Base-by-base conservation (phyloP, 1,140 invertebrate species). In the Calycopis cecrops region DNA sequence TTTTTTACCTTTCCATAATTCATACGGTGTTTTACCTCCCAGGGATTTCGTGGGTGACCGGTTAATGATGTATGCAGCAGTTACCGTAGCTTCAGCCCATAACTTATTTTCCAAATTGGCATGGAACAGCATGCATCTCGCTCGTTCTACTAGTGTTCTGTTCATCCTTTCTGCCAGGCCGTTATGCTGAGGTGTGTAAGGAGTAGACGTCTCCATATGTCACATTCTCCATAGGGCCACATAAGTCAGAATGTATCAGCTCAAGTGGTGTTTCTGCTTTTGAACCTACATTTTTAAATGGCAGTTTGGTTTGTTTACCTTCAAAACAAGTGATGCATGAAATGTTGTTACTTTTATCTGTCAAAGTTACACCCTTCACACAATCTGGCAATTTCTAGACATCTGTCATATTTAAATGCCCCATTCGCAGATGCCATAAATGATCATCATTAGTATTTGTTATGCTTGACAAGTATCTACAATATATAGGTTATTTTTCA, bases 381-480 rank as follows among this genome's bases (percentile, higher is more conserved):
- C 52, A 60, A 12, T 4, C 17, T 0, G 63, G 52, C 18, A 59
- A 33, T 17, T 60, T 65, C 11, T 52, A 55, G 2, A 65, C 28
- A 62, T 57, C 57, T 38, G 18, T 3, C 34, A 60, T n/a, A 33
- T 62, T 62, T 10, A 62, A 47, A 52, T 60, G 64, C 2, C 35
- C 64, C 58, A 60, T 63, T 35, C 60, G 54, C 33, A 57, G 18
- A 17, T 62, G 60, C 57, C 57, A 62, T n/a, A 62, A 35, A 17
- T 55, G 48, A 55, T 18, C 57, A n/a, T 52, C 18, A 47, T 59
- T 61, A 53, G 3, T 12, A 57, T 47, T 59, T 14, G 14, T 1
- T 17, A 17, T 16, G 21, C 33, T 57, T 10, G 52, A 48, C 9
- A 37, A 14, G 58, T 60, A 40, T 65, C 28, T 11, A 63, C 9